Base-by-base conservation (phyloP, 2,888 invertebrate genomes). In the Drosophila colorata region DNA sequence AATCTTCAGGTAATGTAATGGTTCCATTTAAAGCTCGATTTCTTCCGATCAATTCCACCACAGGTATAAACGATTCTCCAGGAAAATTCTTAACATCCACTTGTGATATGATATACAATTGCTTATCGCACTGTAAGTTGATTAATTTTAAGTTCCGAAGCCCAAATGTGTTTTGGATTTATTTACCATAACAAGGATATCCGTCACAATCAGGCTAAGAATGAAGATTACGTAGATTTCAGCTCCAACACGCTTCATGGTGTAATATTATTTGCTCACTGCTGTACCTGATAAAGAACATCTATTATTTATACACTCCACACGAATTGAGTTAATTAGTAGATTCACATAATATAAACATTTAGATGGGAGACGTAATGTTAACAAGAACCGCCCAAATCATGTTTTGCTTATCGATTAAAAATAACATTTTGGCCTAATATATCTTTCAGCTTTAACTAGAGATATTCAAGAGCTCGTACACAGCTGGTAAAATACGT, bases 11-110 rank as follows among this genome's bases (percentile, higher is more conserved):
- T 13, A 82, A 16, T 13, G 3, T 43, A 0, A 73, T 0, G 4
- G 78, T 70, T 13, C 88, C 85, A 43, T 88, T 88, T 1, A 88
- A 13, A 7, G 44, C 31, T 9, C 75, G 82, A 8, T 80, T 51
- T 4, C 87, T 81, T 11, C 78, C 74, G 8, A 81, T 23, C 13
- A 65, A 52, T 8, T 67, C 60, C 2, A 81, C 3, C 0, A 31
- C 9, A n/a, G 41, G 0, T 9, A 0, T 3, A 2, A 58, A 1
- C 14, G 35, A 1, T 6, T n/a, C n/a, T 18, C 71, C 71, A n/a
- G 66, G 71, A 3, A 8, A 20, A 46, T 53, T 70, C n/a, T 18
- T 51, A 5, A 58, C 28, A 16, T 35, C 40, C 0, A 61, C 9
- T 20, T 43, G 58, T 1, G 16, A 23, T 1, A 53, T 28, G 0